A percentile compares a stretch with the other conserved stretches of the same genome.
Conservation (phyloP, 2,113 vertebrate genomes). For the Lontra canadensis region DNA sequence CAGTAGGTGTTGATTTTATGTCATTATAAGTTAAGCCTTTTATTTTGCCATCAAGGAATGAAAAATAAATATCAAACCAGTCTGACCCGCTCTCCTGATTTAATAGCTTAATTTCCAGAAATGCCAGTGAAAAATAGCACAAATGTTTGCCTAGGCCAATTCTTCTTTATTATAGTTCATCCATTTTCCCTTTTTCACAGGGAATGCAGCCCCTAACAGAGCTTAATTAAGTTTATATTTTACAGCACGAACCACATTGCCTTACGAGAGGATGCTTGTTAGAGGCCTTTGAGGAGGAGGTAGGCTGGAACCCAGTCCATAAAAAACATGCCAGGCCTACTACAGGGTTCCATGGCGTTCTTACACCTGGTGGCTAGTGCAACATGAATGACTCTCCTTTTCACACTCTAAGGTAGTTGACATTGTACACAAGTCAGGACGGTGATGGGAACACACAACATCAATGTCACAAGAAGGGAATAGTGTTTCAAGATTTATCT, state of each 20-base stretch:
- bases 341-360: not conserved
- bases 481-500: not conserved
- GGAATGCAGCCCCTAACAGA: conserved; percentile 5
- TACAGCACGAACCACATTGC: not conserved
- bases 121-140: conserved; percentile 71
- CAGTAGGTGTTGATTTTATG: conserved; percentile 71
- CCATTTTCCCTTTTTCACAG: conserved; percentile 50
- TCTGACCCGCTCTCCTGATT: conserved; percentile 50
- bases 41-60: conserved; percentile 58
- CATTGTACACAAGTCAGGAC: not conserved
- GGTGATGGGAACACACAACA: not conserved
- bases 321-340: not conserved
- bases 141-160: conserved; percentile 58
- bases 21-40: conserved; percentile 66
- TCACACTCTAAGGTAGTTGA: not conserved
- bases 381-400: not conserved
- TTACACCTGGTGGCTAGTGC: not conserved
- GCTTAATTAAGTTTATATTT: conserved; percentile 67
- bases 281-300: not conserved
- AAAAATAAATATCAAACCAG: conserved; percentile 73
- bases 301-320: not conserved
- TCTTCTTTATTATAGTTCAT: conserved; percentile 72
- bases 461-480: not conserved
- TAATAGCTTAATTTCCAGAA: conserved; percentile 65
- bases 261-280: conserved; percentile 34